phyloP scores from a whole-genome alignment of 2,888 invertebrate genomes.

The Venusia cambrica region DNA sequence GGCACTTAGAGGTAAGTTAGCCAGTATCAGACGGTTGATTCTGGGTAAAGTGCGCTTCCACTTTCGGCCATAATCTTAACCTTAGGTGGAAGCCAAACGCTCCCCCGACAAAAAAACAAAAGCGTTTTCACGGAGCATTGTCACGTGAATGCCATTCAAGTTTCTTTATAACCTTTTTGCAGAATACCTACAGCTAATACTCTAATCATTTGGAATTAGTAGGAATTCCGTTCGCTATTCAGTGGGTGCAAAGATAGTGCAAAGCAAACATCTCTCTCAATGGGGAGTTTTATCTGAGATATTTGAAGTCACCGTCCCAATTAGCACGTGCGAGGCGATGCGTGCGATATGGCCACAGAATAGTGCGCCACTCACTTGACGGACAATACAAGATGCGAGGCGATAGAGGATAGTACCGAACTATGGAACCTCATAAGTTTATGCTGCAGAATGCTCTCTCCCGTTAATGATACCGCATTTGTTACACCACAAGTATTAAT shows the following conservation, averaged over 20 bases:
- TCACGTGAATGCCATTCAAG: too few species aligned
- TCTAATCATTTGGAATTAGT: constrained; percentile 22
- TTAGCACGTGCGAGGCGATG: constrained; percentile 52
- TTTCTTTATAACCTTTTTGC: too few species aligned
- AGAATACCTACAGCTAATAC: too few species aligned
- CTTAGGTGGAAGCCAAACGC: too few species aligned
- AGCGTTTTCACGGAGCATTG: too few species aligned
- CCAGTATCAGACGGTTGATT: too few species aligned
- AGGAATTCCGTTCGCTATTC: constrained; percentile 22
- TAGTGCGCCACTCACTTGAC: constrained; percentile 34
- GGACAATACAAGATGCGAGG: constrained; percentile 41
- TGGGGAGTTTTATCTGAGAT: constrained; percentile 30
- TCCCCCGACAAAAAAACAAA: too few species aligned
- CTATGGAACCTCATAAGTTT: too few species aligned
- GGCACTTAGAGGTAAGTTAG: too few species aligned
- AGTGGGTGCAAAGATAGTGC: constrained; percentile 20
- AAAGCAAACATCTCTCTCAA: constrained; percentile 22
- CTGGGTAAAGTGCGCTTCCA: too few species aligned
- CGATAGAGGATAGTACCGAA: constrained; percentile 18
- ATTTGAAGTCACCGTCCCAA: constrained; percentile 43
- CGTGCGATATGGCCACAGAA: constrained; percentile 26
- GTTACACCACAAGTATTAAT: too few species aligned
- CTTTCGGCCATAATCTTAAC: too few species aligned
- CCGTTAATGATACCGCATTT: constrained; percentile 10
- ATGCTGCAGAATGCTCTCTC: constrained; percentile 9